phyloP scores from a whole-genome alignment of 2,113 vertebrate genomes.

The Notarius lentiginosus region DNA sequence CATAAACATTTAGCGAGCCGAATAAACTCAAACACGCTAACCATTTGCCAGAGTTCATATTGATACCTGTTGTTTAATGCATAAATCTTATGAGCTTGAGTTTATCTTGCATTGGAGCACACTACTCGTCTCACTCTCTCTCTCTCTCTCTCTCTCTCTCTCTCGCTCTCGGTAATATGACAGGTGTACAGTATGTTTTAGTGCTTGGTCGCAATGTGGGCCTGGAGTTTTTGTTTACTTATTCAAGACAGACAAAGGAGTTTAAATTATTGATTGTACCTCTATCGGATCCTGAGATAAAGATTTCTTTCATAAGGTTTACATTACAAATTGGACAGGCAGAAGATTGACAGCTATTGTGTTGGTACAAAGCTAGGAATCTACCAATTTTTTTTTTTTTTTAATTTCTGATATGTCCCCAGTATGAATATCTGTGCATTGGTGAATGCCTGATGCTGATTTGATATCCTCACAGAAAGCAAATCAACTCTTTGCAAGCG shows the following conservation, averaged over 20 bases:
- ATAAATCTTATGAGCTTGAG: neutral
- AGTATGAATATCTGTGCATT: neutral
- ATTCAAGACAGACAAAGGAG: slow-evolving; percentile 49
- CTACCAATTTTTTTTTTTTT: neutral
- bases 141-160: slow-evolving; percentile 1
- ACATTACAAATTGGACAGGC: slow-evolving; percentile 28
- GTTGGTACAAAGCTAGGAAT: slow-evolving; percentile 14
- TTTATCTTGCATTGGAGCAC: neutral
- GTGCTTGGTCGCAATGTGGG: neutral
- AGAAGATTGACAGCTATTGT: slow-evolving; percentile 14
- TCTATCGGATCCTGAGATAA: slow-evolving; percentile 51
- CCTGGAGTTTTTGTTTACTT: slow-evolving; percentile 50
- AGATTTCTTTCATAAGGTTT: slow-evolving; percentile 12
- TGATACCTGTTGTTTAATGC: neutral
- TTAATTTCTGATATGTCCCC: neutral
- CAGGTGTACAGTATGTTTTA: slow-evolving; percentile 30
- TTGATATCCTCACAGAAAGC: neutral
- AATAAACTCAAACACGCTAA: neutral
- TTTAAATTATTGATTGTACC: slow-evolving; percentile 65
- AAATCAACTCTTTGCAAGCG: neutral
- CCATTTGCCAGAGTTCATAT: neutral
- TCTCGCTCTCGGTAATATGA: neutral
- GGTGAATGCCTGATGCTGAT: neutral
- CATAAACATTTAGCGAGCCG: neutral
- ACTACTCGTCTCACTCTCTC: neutral